Conservation (phyloP, 2,888 invertebrate species). For the Formica aserva region DNA sequence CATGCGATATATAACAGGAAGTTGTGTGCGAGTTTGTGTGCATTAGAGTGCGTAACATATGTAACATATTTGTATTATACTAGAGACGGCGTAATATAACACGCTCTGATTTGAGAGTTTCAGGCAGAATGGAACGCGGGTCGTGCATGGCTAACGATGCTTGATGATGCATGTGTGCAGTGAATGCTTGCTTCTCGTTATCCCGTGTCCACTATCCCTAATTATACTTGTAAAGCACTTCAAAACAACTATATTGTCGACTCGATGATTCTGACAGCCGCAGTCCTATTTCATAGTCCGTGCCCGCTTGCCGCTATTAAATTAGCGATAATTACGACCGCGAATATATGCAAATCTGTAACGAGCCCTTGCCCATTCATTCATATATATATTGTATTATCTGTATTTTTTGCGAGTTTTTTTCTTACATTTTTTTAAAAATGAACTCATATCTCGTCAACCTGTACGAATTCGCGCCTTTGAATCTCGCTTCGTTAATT, state of each 20-base stretch:
- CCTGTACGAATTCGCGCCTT: neutral
- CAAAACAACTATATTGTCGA: conserved; percentile 55
- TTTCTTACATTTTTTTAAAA: neutral
- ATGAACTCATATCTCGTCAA: neutral
- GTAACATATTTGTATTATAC: conserved; percentile 23
- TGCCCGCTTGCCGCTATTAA: neutral
- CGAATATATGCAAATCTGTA: neutral
- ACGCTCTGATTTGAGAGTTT: conserved; percentile 45
- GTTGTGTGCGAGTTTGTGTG: neutral
- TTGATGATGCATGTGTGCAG: conserved; percentile 64
- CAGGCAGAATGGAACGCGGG: conserved; percentile 54
- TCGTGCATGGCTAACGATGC: conserved; percentile 56
- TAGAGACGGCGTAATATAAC: neutral
- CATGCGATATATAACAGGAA: conserved; percentile 11
- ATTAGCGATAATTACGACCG: conserved; percentile 33
- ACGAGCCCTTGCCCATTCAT: neutral
- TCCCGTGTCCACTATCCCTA: conserved; percentile 56
- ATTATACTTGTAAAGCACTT: conserved; percentile 54
- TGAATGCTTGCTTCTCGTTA: conserved; percentile 70
- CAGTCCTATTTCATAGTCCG: conserved; percentile 30
- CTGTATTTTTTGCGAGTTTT: neutral
- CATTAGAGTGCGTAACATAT: neutral
- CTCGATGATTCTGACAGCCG: conserved; percentile 60
- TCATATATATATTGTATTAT: neutral
- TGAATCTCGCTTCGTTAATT: neutral